These are phyloP conservation scores for Cheilosia impressa DNA, from an alignment of 2,888 invertebrate genomes.

Conservation along the genomic window DNA sequence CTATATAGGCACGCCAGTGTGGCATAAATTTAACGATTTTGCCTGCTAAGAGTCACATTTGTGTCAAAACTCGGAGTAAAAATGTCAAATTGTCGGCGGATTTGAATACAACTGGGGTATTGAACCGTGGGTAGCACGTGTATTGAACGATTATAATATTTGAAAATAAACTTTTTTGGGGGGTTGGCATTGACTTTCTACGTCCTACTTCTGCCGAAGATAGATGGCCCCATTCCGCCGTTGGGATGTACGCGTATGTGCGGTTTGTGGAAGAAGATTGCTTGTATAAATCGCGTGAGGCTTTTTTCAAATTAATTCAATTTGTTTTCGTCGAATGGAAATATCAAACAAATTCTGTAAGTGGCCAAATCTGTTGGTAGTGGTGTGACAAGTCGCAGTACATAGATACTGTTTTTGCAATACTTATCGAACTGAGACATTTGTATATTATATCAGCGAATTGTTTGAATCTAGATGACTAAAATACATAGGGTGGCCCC, in stretches of 20 bases:
- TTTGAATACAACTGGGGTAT: constrained; percentile 43
- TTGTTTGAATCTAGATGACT: too few relatives aligned
- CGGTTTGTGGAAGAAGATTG: neutral
- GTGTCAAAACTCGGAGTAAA: constrained; percentile 49
- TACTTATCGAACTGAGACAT: too few relatives aligned
- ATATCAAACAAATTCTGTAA: constrained; percentile 23
- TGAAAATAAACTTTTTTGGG: neutral
- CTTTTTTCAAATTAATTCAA: constrained; percentile 52
- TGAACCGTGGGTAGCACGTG: constrained; percentile 43
- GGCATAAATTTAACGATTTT: constrained; percentile 54
- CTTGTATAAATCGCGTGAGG: constrained; percentile 47
- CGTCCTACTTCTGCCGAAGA: constrained; percentile 39
- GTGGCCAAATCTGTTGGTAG: neutral
- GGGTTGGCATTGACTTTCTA: constrained; percentile 12
- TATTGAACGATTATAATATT: constrained; percentile 40
- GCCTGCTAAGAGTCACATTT: constrained; percentile 35
- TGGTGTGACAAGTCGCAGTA: neutral
- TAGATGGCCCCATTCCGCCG: constrained; percentile 21
- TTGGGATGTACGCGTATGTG: neutral
- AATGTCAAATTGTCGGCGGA: constrained; percentile 50
- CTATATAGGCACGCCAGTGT: constrained; percentile 8
- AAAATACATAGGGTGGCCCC: too few relatives aligned
- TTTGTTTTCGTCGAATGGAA: constrained; percentile 47
- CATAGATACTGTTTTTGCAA: too few relatives aligned
- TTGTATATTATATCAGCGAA: too few relatives aligned